Percentiles rank a stretch among this genome's conserved stretches.
These are phyloP conservation scores for Panthera uncia DNA, from an alignment of 2,113 vertebrate genomes.

Conservation along the genomic window DNA sequence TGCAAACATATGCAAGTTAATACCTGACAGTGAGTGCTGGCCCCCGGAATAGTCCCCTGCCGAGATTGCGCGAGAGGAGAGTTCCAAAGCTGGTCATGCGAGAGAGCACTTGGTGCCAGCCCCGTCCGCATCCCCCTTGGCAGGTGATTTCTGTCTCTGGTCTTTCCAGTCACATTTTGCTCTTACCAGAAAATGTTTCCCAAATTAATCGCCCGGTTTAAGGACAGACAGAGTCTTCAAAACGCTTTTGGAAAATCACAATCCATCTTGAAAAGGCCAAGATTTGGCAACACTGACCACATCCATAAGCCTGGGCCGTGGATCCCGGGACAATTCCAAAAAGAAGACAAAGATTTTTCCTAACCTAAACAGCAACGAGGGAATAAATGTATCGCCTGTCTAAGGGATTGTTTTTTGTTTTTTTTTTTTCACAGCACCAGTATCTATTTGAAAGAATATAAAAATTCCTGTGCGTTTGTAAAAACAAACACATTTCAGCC, in stretches of 20 bases:
- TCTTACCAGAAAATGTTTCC: constrained; percentile 25
- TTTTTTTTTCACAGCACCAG: background rate
- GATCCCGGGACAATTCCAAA: background rate
- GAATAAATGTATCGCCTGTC: background rate
- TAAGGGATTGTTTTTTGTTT: background rate
- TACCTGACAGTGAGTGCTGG: background rate
- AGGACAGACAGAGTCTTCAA: constrained; percentile 15
- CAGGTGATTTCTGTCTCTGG: background rate
- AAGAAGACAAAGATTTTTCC: background rate
- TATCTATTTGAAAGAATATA: background rate
- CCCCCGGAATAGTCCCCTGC: background rate
- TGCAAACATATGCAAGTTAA: background rate
- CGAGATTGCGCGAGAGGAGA: no score
- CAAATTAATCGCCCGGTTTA: constrained; percentile 4
- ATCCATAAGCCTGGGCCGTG: background rate
- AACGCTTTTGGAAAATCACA: constrained; percentile 13
- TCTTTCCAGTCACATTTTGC: constrained; percentile 10
- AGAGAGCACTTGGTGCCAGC: no score
- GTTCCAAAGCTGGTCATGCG: background rate
- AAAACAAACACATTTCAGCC: background rate
- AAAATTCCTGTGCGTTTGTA: background rate
- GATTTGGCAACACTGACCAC: background rate
- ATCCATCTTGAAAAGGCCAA: constrained; percentile 37
- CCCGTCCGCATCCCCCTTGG: background rate
- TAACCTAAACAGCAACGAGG: background rate